These are phyloP conservation scores for Porites divaricata DNA, from an alignment of 92 coral and sea anemone genomes.

Conservation along the genomic window DNA sequence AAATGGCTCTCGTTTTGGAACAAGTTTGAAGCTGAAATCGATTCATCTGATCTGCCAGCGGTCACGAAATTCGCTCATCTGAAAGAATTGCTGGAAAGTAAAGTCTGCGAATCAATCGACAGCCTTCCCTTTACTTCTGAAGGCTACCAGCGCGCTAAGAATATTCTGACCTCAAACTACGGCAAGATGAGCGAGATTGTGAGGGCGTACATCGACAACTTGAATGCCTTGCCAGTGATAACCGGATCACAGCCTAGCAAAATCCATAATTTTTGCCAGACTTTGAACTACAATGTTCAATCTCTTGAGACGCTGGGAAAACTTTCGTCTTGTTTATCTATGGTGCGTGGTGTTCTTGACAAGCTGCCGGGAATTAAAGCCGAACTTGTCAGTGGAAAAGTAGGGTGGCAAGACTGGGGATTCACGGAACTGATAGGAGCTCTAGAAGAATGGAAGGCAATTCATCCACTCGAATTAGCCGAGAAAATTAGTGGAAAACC, in stretches of 20 bases:
- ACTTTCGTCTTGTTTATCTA: constrained; percentile 42
- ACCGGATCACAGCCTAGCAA: constrained; percentile 9
- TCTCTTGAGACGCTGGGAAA: constrained; percentile 54
- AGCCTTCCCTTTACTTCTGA: constrained; percentile 29
- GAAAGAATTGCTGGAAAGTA: constrained; percentile 13
- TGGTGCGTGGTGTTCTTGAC: constrained; percentile 56
- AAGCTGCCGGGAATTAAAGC: constrained; percentile 61
- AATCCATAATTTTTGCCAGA: constrained; percentile 29
- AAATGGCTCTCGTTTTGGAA: constrained; percentile 67
- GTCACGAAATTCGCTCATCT: constrained; percentile 17
- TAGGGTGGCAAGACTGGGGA: constrained; percentile 66
- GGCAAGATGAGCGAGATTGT: neutral
- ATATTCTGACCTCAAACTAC: constrained; percentile 4
- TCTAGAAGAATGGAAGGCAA: constrained; percentile 65
- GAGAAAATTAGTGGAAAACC: neutral
- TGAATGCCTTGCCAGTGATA: constrained; percentile 12
- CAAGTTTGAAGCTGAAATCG: constrained; percentile 54
- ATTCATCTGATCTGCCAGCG: constrained; percentile 25
- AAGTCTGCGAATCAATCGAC: constrained; percentile 18
- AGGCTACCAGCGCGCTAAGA: constrained; percentile 43
- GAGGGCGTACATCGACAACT: constrained; percentile 16
- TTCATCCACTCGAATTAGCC: constrained; percentile 37
- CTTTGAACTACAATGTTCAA: constrained; percentile 54
- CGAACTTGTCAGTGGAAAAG: constrained; percentile 45
- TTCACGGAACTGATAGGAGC: constrained; percentile 46